These are phyloP conservation scores for Eulithis prunata DNA, from an alignment of 2,888 invertebrate genomes.

Conservation along the genomic window DNA sequence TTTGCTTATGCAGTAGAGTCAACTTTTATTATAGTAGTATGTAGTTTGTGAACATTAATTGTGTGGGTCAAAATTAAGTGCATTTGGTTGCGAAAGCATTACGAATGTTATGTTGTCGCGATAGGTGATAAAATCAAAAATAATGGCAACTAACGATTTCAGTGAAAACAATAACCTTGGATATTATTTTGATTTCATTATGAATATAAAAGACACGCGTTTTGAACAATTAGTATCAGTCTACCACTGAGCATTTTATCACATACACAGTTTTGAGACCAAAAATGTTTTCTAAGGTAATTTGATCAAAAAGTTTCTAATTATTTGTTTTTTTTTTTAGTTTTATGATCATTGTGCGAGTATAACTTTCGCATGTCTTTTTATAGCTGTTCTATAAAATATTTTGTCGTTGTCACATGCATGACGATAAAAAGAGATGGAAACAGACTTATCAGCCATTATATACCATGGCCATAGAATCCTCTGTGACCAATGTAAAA, in stretches of 20 bases:
- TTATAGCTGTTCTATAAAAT: too few relatives aligned
- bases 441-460: too few relatives aligned
- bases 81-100: constrained; percentile 25
- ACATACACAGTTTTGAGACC: constrained; percentile 19
- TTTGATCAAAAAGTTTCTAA: background rate
- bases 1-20: too few relatives aligned
- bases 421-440: too few relatives aligned
- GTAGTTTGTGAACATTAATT: too few relatives aligned
- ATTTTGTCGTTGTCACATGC: too few relatives aligned
- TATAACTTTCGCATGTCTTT: background rate
- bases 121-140: constrained; percentile 41
- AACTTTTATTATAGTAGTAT: too few relatives aligned
- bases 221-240: constrained; percentile 46
- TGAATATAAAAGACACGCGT: constrained; percentile 46
- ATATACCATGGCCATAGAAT: too few relatives aligned
- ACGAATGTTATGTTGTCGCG: constrained; percentile 25
- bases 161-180: constrained; percentile 44
- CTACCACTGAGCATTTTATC: constrained; percentile 30
- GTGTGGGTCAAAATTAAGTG: background rate
- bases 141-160: constrained; percentile 32
- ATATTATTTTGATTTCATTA: constrained; percentile 39
- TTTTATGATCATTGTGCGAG: background rate
- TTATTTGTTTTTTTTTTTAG: too few relatives aligned
- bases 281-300: constrained; percentile 48
- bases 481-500: too few relatives aligned